A percentile compares a stretch with the other conserved stretches of the same genome.
phyloP scores from a whole-genome alignment of 2,797 vertebrate species.

The Anniella stebbinsi region DNA sequence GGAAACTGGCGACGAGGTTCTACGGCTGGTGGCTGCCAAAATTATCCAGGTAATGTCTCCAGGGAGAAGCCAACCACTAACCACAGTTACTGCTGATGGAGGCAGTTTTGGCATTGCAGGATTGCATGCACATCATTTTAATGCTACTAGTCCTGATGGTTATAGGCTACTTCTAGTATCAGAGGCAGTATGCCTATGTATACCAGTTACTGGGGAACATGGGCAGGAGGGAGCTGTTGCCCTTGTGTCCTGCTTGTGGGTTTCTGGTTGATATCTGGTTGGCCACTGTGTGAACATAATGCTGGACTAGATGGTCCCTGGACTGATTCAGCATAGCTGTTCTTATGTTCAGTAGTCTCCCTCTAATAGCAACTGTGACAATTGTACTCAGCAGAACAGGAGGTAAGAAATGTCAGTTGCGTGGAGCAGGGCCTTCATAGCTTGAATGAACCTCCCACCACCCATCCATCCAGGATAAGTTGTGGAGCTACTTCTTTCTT shows the following conservation, averaged over 20 bases:
- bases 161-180: too few relatives aligned
- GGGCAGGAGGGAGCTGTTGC: too few relatives aligned
- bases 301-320: too few relatives aligned
- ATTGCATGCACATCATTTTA: not conserved
- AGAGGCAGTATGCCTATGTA: too few relatives aligned
- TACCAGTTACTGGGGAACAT: too few relatives aligned
- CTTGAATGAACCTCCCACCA: not conserved
- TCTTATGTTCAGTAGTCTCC: not conserved
- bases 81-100: not conserved
- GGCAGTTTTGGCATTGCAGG: not conserved
- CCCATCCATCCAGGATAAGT: not conserved
- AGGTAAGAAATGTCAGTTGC: not conserved
- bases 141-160: too few relatives aligned
- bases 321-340: too few relatives aligned
- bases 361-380: too few relatives aligned
- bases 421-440: not conserved
- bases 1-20: constrained; percentile 87
- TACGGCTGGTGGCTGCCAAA: constrained; percentile 88
- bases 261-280: too few relatives aligned
- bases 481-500: not conserved
- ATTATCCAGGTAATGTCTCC: constrained; percentile 81
- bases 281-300: too few relatives aligned
- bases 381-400: not conserved
- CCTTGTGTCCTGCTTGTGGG: too few relatives aligned
- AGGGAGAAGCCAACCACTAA: not conserved